Conservation (phyloP, 2,113 vertebrate genomes). For the Hypomesus transpacificus region DNA sequence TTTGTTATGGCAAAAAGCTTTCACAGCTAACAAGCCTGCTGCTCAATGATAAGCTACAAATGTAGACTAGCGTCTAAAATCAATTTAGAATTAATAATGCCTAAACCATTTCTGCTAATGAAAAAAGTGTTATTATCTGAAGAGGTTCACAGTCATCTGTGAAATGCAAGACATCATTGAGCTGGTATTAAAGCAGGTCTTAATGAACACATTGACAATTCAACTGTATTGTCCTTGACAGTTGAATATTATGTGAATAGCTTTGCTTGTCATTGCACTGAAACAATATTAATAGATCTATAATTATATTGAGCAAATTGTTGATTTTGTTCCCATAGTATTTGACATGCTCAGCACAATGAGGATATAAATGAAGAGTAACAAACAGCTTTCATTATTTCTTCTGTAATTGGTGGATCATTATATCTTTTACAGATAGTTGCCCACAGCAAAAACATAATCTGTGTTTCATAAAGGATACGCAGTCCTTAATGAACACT, state of each 20-base stretch:
- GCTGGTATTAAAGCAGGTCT: slow-evolving; percentile 60
- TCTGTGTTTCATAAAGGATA: slow-evolving; percentile 68
- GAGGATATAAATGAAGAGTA: slow-evolving; percentile 70
- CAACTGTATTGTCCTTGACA: slow-evolving; percentile 64
- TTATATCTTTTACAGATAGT: slow-evolving; percentile 70
- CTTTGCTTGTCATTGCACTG: slow-evolving; percentile 66
- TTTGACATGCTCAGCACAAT: slow-evolving; percentile 72
- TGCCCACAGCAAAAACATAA: slow-evolving; percentile 66
- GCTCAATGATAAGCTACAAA: slow-evolving; percentile 68
- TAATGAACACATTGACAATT: slow-evolving; percentile 68
- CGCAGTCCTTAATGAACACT: slow-evolving; percentile 75
- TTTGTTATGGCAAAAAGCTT: slow-evolving; percentile 55
- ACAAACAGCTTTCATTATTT: slow-evolving; percentile 72
- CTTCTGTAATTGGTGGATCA: slow-evolving; percentile 72
- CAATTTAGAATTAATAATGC: slow-evolving; percentile 73
- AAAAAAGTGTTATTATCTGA: slow-evolving; percentile 70
- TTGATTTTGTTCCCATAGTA: slow-evolving; percentile 56
- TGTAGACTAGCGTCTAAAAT: slow-evolving; percentile 61
- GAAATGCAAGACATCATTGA: slow-evolving; percentile 72
- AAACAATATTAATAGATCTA: slow-evolving; percentile 74
- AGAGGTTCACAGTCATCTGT: slow-evolving; percentile 64
- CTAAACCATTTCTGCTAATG: slow-evolving; percentile 63
- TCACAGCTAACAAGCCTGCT: slow-evolving; percentile 60
- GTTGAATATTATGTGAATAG: slow-evolving; percentile 65
- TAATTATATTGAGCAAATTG: slow-evolving; percentile 69